A percentile compares a stretch with the other conserved stretches of the same genome.
Conservation (phyloP, 2,797 vertebrate species). For the Sandelia bainsii region DNA sequence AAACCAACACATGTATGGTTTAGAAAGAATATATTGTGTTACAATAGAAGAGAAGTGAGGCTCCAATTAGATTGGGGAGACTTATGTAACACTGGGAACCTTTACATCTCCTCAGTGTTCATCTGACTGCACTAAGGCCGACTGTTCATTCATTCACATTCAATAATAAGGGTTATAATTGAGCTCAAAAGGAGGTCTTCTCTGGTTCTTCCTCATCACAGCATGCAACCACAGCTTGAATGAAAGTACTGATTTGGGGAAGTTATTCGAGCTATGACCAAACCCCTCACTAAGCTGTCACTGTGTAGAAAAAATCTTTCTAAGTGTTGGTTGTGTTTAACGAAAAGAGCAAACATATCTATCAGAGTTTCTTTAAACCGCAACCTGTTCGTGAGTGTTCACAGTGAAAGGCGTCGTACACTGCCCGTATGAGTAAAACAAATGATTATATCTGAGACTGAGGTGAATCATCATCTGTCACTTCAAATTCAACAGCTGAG, state of each 20-base stretch:
- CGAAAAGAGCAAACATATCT: background rate
- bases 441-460: conserved; percentile 14
- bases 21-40: background rate
- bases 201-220: conserved; percentile 25
- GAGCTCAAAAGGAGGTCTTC: conserved; percentile 50
- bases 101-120: conserved; percentile 46
- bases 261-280: conserved; percentile 7
- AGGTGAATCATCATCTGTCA: conserved; percentile 24
- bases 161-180: conserved; percentile 65
- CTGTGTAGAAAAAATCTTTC: background rate
- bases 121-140: conserved; percentile 46
- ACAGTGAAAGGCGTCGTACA: background rate
- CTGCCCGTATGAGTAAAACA: background rate
- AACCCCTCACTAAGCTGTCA: background rate
- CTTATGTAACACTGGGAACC: conserved; percentile 43
- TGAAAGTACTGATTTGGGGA: background rate
- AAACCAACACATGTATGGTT: conserved; percentile 27
- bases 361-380: conserved; percentile 7
- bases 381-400: conserved; percentile 7
- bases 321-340: background rate
- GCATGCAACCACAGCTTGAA: conserved; percentile 8
- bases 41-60: background rate
- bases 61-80: conserved; percentile 59
- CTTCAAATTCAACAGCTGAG: conserved; percentile 19
- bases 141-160: conserved; percentile 56